A percentile compares a stretch with the other conserved stretches of the same genome.
These are phyloP conservation scores for Drosophila siamana DNA, from an alignment of 2,888 invertebrate species.

Conservation along the genomic window DNA sequence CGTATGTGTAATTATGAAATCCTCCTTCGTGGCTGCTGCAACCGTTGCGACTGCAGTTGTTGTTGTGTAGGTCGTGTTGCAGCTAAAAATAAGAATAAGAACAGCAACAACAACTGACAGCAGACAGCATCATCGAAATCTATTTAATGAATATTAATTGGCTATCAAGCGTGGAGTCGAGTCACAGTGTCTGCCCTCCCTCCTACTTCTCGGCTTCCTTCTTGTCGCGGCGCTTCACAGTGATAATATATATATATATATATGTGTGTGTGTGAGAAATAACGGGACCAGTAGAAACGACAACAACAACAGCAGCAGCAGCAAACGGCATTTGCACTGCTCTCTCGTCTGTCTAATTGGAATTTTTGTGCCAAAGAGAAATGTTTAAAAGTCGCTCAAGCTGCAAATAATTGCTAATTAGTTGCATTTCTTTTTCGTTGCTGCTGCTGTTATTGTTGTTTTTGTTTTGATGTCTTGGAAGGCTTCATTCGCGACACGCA, in stretches of 20 bases:
- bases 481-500: constrained; percentile 68
- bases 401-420: constrained; percentile 75
- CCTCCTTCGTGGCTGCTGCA: neutral
- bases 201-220: constrained; percentile 8
- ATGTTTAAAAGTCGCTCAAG: constrained; percentile 52
- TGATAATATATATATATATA: constrained; percentile 28
- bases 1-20: constrained; percentile 1
- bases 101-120: constrained; percentile 29
- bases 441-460: constrained; percentile 28
- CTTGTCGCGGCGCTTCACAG: constrained; percentile 4
- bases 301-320: constrained; percentile 46
- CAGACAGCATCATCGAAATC: constrained; percentile 58
- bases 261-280: constrained; percentile 58
- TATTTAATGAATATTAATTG: constrained; percentile 77
- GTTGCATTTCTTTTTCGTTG: constrained; percentile 49
- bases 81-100: constrained; percentile 64
- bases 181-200: constrained; percentile 42
- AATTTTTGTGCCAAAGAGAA: constrained; percentile 66
- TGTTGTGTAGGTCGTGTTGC: constrained; percentile 42
- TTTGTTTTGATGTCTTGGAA: constrained; percentile 52
- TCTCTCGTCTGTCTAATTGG: constrained; percentile 70
- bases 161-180: constrained; percentile 60
- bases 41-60: constrained; percentile 1
- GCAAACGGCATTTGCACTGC: constrained; percentile 62
- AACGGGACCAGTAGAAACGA: constrained; percentile 63